Percentiles rank a stretch among this genome's conserved stretches.
Evolutionary conservation across 2,888 invertebrate species (phyloP).

Genomic region (Melanargia galathea): DNA sequence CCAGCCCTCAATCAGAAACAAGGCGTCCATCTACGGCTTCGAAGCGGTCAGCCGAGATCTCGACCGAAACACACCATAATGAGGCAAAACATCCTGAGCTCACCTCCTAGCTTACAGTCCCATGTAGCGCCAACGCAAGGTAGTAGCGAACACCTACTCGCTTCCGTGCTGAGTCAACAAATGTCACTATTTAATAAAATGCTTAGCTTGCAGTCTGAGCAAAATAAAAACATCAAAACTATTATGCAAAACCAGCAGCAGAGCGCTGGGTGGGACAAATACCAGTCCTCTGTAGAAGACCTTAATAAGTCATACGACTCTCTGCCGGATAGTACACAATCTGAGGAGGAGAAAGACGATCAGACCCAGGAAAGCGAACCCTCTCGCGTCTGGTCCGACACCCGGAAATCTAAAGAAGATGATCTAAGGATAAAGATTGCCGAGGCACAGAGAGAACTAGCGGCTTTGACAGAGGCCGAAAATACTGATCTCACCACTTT

Average conservation of each 20-base stretch:
- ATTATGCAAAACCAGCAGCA: neutral
- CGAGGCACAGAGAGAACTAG: constrained; percentile 18
- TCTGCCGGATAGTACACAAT: neutral
- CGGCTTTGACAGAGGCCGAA: neutral
- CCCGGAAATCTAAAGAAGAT: neutral
- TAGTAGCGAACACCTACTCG: neutral
- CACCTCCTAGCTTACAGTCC: neutral
- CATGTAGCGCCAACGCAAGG: neutral
- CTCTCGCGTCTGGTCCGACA: neutral
- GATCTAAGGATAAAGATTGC: neutral
- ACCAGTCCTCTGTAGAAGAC: neutral
- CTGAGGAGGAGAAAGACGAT: neutral
- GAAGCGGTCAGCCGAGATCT: neutral
- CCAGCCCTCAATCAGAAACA: neutral
- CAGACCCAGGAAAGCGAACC: neutral
- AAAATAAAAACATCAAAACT: constrained; percentile 1
- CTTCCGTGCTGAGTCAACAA: neutral
- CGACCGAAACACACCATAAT: neutral
- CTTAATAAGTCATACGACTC: constrained; percentile 4
- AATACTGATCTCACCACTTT: neutral
- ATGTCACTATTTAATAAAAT: neutral
- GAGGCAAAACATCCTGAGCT: too few relatives aligned
- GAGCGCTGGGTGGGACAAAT: neutral
- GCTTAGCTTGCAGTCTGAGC: neutral
- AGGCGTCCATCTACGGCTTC: neutral